Percentiles rank a stretch among this genome's conserved stretches.
Conservation (phyloP, 2,888 invertebrate species). For the Aspidiotus destructor region DNA sequence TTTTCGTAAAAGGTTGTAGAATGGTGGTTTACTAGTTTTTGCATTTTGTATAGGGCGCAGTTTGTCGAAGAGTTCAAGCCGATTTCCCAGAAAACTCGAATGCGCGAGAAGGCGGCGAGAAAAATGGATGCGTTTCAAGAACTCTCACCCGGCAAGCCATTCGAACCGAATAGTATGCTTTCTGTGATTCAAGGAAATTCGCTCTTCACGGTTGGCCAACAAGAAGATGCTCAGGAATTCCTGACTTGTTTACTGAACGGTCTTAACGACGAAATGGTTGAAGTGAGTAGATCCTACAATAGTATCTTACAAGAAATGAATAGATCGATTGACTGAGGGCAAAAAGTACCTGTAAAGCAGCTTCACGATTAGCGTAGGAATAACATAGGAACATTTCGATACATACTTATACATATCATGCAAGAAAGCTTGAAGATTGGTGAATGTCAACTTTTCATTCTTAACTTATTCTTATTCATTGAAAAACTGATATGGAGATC, state of each 20-base stretch:
- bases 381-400: no score
- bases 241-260: constrained; percentile 85
- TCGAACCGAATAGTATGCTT: constrained; percentile 80
- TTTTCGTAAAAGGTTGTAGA: no score
- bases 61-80: constrained; percentile 69
- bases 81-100: constrained; percentile 23
- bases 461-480: no score
- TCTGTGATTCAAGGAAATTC: constrained; percentile 63
- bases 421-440: no score
- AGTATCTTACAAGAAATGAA: no score
- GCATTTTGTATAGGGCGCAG: constrained; percentile 52
- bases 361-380: no score
- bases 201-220: constrained; percentile 67
- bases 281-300: constrained; percentile 41
- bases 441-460: no score
- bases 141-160: constrained; percentile 54
- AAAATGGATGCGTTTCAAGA: constrained; percentile 38
- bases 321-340: no score
- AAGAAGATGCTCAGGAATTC: constrained; percentile 97
- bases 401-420: no score
- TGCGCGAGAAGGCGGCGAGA: constrained; percentile 19
- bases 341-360: no score
- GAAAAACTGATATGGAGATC: no score
- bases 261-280: constrained; percentile 92
- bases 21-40: constrained; percentile 10